Evolutionary conservation across 2,113 vertebrate genomes (phyloP).

Genomic region (Sinosuthora webbiana): DNA sequence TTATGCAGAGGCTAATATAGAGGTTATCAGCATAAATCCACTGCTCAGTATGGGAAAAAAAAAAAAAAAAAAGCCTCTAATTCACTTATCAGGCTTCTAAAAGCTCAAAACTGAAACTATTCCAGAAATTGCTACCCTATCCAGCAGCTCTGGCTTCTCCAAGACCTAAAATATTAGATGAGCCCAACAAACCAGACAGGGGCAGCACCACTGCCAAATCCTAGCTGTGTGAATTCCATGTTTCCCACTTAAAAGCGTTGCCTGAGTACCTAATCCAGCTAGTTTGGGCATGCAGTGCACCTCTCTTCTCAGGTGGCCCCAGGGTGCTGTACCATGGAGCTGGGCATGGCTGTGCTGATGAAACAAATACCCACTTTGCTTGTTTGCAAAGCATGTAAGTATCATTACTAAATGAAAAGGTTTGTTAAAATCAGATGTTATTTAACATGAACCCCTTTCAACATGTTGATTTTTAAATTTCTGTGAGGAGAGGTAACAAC

Average conservation of each 20-base stretch:
- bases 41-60: neutral
- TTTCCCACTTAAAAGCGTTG: neutral
- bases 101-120: neutral
- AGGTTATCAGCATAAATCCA: neutral
- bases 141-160: neutral
- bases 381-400: fast-evolving
- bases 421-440: neutral
- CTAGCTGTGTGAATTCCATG: neutral
- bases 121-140: neutral
- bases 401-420: neutral
- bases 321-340: neutral
- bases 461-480: neutral
- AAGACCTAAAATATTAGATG: neutral
- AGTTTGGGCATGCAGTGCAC: neutral
- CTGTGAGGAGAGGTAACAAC: neutral
- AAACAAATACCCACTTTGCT: neutral
- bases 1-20: neutral
- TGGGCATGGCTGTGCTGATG: neutral
- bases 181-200: neutral
- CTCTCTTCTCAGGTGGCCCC: neutral
- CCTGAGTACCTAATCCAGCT: neutral
- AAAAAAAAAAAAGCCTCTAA: neutral
- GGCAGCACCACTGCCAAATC: neutral
- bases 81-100: neutral
- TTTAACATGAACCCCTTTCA: neutral